Percentiles rank a stretch among this genome's conserved stretches.
Evolutionary conservation across 2,113 vertebrate species (phyloP).

Genomic region (Speoplatyrhinus poulsoni): DNA sequence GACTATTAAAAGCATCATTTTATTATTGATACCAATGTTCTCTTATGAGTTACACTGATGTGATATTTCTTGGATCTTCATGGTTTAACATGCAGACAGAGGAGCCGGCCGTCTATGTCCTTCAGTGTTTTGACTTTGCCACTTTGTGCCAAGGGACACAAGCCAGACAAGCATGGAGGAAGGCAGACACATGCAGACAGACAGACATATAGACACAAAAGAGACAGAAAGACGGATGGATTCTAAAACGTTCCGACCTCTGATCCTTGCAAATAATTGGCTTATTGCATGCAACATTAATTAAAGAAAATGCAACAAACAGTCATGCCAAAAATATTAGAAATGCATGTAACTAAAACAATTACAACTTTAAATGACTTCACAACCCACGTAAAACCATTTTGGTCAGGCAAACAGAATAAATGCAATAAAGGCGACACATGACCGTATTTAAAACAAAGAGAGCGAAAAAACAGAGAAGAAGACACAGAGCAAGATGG

Average conservation of each 20-base stretch:
- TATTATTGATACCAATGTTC: constrained; percentile 7
- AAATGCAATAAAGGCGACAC: constrained; percentile 20
- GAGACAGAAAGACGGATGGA: constrained; percentile 21
- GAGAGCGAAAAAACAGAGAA: background rate
- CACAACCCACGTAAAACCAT: background rate
- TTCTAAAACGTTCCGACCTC: too few species aligned
- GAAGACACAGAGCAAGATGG: background rate
- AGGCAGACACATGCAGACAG: constrained; percentile 13
- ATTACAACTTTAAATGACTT: too few species aligned
- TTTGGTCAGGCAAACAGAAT: constrained; percentile 29
- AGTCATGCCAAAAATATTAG: too few species aligned
- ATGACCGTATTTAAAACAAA: background rate
- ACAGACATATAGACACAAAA: constrained; percentile 8
- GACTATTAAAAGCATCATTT: constrained; percentile 12
- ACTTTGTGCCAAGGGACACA: constrained; percentile 33
- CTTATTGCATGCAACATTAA: too few species aligned
- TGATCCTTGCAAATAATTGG: too few species aligned
- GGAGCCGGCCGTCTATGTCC: constrained; percentile 30
- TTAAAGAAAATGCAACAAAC: too few species aligned
- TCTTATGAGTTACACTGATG: constrained; percentile 2
- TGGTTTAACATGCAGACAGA: constrained; percentile 50
- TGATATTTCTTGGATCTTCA: background rate
- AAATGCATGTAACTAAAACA: too few species aligned
- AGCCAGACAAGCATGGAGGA: background rate
- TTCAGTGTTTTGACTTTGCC: constrained; percentile 57